A percentile compares a stretch with the other conserved stretches of the same genome.
phyloP scores from a whole-genome alignment of 2,888 invertebrate genomes.

The Melanargia galathea region DNA sequence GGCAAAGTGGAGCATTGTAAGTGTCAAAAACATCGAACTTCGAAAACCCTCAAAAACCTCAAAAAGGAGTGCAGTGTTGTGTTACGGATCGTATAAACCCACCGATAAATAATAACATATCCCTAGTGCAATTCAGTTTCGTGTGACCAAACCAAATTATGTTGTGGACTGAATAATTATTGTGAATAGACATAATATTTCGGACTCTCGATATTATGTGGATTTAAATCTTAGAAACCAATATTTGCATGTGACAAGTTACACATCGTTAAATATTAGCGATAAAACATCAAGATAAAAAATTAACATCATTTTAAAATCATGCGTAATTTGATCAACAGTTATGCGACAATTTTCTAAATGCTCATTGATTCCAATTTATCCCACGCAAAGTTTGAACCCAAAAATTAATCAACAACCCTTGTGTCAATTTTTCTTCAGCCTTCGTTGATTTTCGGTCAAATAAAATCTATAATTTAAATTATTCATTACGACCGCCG shows the following conservation, averaged over 20 bases:
- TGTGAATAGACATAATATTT: slow-evolving; percentile 1
- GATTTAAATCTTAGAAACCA: background rate
- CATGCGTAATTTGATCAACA: too few relatives aligned
- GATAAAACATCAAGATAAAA: background rate
- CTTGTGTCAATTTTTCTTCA: too few relatives aligned
- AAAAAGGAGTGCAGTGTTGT: slow-evolving; percentile 68
- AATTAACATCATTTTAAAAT: too few relatives aligned
- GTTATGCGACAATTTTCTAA: too few relatives aligned
- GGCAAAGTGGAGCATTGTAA: slow-evolving; percentile 79
- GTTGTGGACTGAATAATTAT: background rate
- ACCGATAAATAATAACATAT: background rate
- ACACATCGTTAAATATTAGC: background rate
- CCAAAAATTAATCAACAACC: too few relatives aligned
- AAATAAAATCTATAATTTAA: background rate
- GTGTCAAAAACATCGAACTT: slow-evolving; percentile 46
- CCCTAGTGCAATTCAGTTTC: slow-evolving; percentile 5
- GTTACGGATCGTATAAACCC: slow-evolving; percentile 29
- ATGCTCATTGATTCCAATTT: too few relatives aligned
- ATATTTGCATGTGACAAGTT: background rate
- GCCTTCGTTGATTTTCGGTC: too few relatives aligned
- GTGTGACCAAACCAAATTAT: slow-evolving; percentile 9
- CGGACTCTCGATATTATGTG: slow-evolving; percentile 1
- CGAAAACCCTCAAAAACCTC: slow-evolving; percentile 2
- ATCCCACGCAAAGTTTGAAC: too few relatives aligned
- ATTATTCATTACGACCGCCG: background rate